Conservation (phyloP, 1,140 invertebrate genomes). For the Reticulitermes speratus region DNA sequence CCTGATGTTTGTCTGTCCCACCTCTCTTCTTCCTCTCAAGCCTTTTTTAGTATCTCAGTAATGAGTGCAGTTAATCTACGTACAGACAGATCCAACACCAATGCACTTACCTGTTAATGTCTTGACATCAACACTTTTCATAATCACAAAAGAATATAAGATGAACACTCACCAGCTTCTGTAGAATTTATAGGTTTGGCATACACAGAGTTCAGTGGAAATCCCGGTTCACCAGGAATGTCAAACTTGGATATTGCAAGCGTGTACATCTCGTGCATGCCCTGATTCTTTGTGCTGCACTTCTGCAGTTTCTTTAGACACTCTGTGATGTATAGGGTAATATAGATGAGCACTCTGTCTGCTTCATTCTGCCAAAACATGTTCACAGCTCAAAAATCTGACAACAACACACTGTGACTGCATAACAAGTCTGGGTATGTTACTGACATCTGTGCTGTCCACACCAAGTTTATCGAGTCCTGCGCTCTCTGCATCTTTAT, state of each 20-base stretch:
- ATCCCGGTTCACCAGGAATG: constrained; percentile 93
- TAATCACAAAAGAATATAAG: neutral
- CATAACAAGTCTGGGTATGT: neutral
- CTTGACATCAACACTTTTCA: too few relatives aligned
- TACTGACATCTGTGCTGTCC: neutral
- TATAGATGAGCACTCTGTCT: constrained; percentile 95
- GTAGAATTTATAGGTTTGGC: constrained; percentile 75
- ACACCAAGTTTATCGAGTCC: too few relatives aligned
- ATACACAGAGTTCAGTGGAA: constrained; percentile 98
- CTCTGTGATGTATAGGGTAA: constrained; percentile 98
- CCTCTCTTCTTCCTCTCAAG: too few relatives aligned
- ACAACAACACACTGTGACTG: neutral
- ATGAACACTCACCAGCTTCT: constrained; percentile 65
- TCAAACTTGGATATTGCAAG: constrained; percentile 94
- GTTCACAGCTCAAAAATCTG: neutral
- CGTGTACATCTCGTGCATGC: constrained; percentile 92
- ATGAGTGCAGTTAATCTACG: too few relatives aligned
- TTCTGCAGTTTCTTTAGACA: constrained; percentile 94
- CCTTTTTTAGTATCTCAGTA: too few relatives aligned
- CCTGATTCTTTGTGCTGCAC: constrained; percentile 86
- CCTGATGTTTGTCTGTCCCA: too few relatives aligned
- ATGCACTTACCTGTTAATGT: too few relatives aligned
- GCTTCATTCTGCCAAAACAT: constrained; percentile 75
- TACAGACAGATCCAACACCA: too few relatives aligned
- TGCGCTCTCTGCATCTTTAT: too few relatives aligned